Conservation (phyloP, 2,113 vertebrate species). For the Amphiprion ocellaris region DNA sequence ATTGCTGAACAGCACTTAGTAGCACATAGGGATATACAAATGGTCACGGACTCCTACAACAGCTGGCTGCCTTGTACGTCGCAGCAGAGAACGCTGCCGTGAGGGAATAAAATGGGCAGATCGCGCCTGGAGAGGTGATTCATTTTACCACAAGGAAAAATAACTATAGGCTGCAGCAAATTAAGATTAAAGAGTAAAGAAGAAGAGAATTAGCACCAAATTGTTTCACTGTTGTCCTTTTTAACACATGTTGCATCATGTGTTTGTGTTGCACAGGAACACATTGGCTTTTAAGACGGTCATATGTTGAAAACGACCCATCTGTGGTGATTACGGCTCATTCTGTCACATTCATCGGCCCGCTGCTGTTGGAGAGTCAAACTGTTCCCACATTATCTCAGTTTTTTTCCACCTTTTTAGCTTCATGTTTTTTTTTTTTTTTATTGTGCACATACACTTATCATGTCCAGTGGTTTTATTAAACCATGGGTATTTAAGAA, state of each 20-base stretch:
- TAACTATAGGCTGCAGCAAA: slow-evolving; percentile 14
- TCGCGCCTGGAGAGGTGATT: slow-evolving; percentile 47
- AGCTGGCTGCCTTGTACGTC: slow-evolving; percentile 62
- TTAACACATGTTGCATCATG: slow-evolving; percentile 12
- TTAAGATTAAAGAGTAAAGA: slow-evolving; percentile 13
- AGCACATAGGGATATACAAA: slow-evolving; percentile 57
- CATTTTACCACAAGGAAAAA: slow-evolving; percentile 38
- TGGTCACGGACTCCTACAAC: slow-evolving; percentile 49
- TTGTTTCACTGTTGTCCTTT: neutral
- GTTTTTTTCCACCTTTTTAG: neutral
- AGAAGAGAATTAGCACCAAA: neutral
- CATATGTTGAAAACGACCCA: slow-evolving; percentile 34
- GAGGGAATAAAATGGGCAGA: slow-evolving; percentile 40
- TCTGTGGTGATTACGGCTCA: slow-evolving; percentile 38
- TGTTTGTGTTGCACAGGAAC: neutral
- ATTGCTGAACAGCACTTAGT: slow-evolving; percentile 61
- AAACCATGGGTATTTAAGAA: no score
- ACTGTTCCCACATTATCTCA: neutral
- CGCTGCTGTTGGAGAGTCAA: neutral
- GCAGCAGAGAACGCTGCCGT: slow-evolving; percentile 35
- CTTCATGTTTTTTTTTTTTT: neutral
- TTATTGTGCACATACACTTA: no score
- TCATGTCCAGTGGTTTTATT: no score
- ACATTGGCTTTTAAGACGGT: slow-evolving; percentile 8
- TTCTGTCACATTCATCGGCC: neutral